phyloP scores from a whole-genome alignment of 2,797 vertebrate genomes.

The Anguilla marmorata region DNA sequence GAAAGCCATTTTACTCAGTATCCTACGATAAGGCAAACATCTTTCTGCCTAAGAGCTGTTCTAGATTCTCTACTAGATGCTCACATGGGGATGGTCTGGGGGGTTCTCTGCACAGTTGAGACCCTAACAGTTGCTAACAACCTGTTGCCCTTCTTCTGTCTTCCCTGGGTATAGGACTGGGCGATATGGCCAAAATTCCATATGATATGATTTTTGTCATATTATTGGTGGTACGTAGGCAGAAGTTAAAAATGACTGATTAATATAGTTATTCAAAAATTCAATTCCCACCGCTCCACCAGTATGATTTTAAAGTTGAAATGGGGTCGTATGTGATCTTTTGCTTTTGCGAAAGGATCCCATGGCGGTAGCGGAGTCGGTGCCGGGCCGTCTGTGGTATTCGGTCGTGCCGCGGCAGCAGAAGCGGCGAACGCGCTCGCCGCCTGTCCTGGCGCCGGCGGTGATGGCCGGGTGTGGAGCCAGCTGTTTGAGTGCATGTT shows the following conservation, averaged over 20 bases:
- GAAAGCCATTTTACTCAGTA: no score
- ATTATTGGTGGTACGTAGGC: neutral
- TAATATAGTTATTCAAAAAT: neutral
- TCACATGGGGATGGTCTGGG: no score
- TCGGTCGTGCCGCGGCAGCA: neutral
- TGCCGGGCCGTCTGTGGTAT: neutral
- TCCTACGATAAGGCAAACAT: no score
- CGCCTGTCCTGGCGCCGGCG: neutral
- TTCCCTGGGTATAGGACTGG: no score
- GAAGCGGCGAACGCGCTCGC: neutral
- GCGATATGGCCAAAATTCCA: no score
- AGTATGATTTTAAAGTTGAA: neutral
- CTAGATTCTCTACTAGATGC: no score
- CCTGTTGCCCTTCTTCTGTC: no score
- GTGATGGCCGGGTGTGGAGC: conserved; percentile 11
- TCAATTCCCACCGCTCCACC: neutral
- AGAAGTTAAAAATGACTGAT: neutral
- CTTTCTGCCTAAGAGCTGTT: no score
- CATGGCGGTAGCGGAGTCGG: neutral
- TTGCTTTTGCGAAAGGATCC: no score
- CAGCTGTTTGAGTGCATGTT: conserved; percentile 32
- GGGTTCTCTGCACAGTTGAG: no score
- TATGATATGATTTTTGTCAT: neutral
- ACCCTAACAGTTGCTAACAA: no score
- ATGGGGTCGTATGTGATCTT: neutral